A percentile compares a stretch with the other conserved stretches of the same genome.
These are phyloP conservation scores for Hippocampus zosterae DNA, from an alignment of 2,113 vertebrate species.

Conservation along the genomic window DNA sequence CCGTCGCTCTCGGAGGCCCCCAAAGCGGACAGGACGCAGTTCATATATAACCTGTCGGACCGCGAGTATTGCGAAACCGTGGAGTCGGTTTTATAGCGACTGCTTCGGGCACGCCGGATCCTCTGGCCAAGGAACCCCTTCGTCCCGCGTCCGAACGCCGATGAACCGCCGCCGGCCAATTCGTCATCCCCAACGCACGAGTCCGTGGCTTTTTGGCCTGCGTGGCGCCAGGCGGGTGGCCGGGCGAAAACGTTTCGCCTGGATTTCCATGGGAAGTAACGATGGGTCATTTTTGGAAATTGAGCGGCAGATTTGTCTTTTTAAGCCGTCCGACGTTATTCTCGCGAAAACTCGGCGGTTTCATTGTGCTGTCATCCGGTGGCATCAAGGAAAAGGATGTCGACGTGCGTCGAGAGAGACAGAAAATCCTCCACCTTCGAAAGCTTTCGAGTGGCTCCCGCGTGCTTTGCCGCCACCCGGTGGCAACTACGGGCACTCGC, in stretches of 20 bases:
- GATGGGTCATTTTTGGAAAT: background rate
- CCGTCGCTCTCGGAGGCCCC: constrained; percentile 86
- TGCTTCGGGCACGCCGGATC: too few species aligned
- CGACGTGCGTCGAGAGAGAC: too few species aligned
- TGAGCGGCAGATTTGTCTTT: too few species aligned
- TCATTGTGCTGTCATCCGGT: background rate
- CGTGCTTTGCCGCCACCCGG: background rate
- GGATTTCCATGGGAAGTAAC: background rate
- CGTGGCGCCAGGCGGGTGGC: background rate
- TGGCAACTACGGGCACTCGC: background rate
- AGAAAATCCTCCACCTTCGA: too few species aligned
- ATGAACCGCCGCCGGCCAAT: background rate
- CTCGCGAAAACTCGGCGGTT: background rate
- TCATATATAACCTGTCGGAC: constrained; percentile 97
- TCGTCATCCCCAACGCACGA: constrained; percentile 11
- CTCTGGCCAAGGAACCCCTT: background rate
- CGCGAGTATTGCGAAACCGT: constrained; percentile 98
- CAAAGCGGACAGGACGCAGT: constrained; percentile 88
- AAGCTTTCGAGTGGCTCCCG: too few species aligned
- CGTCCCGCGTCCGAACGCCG: too few species aligned
- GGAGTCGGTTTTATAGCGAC: constrained; percentile 95
- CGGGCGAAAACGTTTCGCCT: background rate
- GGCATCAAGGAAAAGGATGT: background rate
- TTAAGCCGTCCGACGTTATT: background rate
- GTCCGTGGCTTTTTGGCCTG: background rate